Evolutionary conservation across 2,888 invertebrate genomes (phyloP).

Genomic region (Drosophila setosimentum): DNA sequence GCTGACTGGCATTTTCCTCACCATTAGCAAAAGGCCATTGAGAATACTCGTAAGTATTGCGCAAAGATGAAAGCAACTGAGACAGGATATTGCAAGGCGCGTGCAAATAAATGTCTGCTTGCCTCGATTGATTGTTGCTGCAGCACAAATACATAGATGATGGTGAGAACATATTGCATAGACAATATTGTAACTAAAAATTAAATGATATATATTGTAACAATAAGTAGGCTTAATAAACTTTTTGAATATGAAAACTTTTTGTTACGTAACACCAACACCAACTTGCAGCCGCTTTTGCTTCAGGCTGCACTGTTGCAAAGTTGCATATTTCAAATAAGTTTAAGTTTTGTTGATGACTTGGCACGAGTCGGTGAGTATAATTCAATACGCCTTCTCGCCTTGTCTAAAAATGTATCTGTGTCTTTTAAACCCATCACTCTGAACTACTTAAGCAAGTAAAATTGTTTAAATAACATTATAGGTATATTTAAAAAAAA

Average conservation of each 20-base stretch:
- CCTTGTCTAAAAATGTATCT: neutral
- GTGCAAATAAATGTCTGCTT: conserved; percentile 57
- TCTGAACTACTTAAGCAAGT: neutral
- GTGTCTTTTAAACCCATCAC: neutral
- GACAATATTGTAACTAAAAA: conserved; percentile 24
- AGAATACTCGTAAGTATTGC: conserved; percentile 35
- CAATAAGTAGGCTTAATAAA: conserved; percentile 23
- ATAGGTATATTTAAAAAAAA: too few relatives aligned
- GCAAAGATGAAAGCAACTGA: conserved; percentile 38
- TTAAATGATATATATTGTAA: conserved; percentile 25
- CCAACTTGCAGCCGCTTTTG: conserved; percentile 39
- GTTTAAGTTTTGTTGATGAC: neutral
- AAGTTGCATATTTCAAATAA: neutral
- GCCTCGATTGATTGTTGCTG: conserved; percentile 29
- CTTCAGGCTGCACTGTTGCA: conserved; percentile 2
- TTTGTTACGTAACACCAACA: conserved; percentile 14
- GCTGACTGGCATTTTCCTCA: conserved; percentile 50
- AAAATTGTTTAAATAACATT: neutral
- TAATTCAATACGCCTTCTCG: neutral
- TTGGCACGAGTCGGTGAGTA: neutral
- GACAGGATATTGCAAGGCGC: conserved; percentile 49
- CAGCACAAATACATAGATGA: conserved; percentile 1
- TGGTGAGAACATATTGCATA: neutral
- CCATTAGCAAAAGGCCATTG: conserved; percentile 53
- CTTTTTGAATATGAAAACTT: conserved; percentile 43